phyloP scores from a whole-genome alignment of 2,113 vertebrate species.

The Thomomys bottae region DNA sequence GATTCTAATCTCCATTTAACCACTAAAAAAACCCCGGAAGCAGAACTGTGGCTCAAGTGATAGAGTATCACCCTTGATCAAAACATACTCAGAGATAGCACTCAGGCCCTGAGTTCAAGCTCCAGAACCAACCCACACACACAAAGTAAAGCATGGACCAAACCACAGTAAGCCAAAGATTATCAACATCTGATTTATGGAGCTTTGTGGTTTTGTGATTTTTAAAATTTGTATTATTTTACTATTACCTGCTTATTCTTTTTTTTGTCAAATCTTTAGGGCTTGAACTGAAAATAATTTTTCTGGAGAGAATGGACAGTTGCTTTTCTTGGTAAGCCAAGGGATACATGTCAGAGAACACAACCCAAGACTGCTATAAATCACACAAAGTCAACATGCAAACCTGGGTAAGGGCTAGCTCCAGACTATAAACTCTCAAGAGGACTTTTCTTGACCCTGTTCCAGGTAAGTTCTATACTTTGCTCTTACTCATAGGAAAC shows the following conservation, averaged over 20 bases:
- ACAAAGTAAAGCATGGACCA: too few species aligned
- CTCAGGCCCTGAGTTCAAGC: too few species aligned
- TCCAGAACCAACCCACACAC: too few species aligned
- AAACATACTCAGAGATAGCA: too few species aligned
- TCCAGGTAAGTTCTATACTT: background rate
- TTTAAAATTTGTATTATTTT: background rate
- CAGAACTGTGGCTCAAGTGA: too few species aligned
- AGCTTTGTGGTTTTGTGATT: background rate
- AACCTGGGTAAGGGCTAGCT: background rate
- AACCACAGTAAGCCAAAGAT: too few species aligned
- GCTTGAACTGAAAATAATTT: constrained; percentile 10
- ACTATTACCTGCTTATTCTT: constrained; percentile 10
- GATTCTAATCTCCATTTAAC: too few species aligned
- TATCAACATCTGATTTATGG: background rate
- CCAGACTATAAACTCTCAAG: background rate
- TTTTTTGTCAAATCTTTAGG: constrained; percentile 18
- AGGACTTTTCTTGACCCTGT: background rate
- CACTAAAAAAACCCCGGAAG: too few species aligned
- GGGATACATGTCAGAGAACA: background rate
- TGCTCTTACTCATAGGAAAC: background rate
- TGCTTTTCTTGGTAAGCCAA: constrained; percentile 2
- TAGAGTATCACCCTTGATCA: too few species aligned
- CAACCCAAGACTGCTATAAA: background rate
- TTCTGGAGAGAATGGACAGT: background rate
- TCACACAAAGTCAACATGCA: background rate